Evolutionary conservation across 2,888 invertebrate genomes (phyloP).

Genomic region (Theristus sp.): DNA sequence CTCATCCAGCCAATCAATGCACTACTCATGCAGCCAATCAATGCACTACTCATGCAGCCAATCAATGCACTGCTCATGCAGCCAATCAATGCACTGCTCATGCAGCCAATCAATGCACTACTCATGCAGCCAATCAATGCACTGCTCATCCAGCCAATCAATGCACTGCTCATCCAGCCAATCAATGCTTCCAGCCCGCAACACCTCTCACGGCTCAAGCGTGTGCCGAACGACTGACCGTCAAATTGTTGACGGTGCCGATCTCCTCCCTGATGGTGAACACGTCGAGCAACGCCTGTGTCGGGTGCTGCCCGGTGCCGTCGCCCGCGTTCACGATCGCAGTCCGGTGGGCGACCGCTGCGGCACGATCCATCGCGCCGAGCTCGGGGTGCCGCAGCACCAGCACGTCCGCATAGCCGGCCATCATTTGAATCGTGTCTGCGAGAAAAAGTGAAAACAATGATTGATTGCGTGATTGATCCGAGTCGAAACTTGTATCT

Average conservation of each 20-base stretch:
- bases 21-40: no score
- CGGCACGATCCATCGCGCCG: conserved; percentile 52
- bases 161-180: no score
- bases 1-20: no score
- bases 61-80: no score
- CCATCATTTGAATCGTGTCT: conserved; percentile 34
- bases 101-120: no score
- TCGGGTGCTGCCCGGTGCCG: conserved; percentile 89
- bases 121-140: no score
- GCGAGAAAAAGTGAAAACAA: conserved; percentile 30
- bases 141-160: no score
- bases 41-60: no score
- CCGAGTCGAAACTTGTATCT: no score
- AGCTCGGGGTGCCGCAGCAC: conserved; percentile 82
- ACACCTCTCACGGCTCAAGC: not conserved
- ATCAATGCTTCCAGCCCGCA: no score
- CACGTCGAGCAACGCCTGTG: conserved; percentile 78
- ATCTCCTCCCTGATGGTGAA: conserved; percentile 97
- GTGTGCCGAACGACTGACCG: conserved; percentile 38
- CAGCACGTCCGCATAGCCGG: conserved; percentile 63
- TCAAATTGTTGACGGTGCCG: conserved; percentile 89
- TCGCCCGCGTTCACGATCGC: conserved; percentile 87
- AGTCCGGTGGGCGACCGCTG: conserved; percentile 10
- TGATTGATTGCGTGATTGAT: not conserved
- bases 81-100: no score